Conservation (phyloP, 2,888 invertebrate genomes). For the Ypsolopha scabrella region DNA sequence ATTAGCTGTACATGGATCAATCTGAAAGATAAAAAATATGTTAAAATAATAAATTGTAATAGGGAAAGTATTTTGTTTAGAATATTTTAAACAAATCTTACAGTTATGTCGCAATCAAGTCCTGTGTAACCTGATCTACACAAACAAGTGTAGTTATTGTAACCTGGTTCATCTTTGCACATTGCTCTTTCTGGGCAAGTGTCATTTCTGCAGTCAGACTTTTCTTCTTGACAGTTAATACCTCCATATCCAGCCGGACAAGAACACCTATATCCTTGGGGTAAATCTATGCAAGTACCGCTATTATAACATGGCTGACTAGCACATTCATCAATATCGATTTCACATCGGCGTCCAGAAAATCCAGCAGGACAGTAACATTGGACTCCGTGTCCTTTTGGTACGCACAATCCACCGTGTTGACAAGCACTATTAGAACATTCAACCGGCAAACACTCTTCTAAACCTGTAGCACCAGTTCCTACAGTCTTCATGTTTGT, state of each 20-base stretch:
- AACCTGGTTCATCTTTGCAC: constrained; percentile 95
- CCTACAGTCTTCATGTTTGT: constrained; percentile 89
- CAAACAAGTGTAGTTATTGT: constrained; percentile 90
- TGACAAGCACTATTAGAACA: constrained; percentile 91
- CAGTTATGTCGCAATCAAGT: constrained; percentile 89
- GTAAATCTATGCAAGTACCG: constrained; percentile 90
- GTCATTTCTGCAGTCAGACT: constrained; percentile 87
- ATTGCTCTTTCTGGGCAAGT: constrained; percentile 96
- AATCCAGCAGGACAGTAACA: constrained; percentile 96
- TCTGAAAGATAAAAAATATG: constrained; percentile 57
- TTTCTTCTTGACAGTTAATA: constrained; percentile 95
- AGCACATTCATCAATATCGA: constrained; percentile 95
- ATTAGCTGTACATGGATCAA: constrained; percentile 90
- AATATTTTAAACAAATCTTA: constrained; percentile 29
- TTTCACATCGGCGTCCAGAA: constrained; percentile 92
- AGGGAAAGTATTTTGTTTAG: background rate
- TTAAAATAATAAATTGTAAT: background rate
- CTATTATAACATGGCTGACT: constrained; percentile 95
- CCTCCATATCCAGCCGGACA: constrained; percentile 90
- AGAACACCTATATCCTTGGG: constrained; percentile 92
- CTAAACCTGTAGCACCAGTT: constrained; percentile 82
- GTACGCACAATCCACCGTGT: constrained; percentile 91
- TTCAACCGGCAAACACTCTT: constrained; percentile 88
- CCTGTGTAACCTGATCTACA: constrained; percentile 97
- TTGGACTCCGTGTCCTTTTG: constrained; percentile 89